phyloP scores from a whole-genome alignment of 2,113 vertebrate genomes.

The Lycocorax pyrrhopterus region DNA sequence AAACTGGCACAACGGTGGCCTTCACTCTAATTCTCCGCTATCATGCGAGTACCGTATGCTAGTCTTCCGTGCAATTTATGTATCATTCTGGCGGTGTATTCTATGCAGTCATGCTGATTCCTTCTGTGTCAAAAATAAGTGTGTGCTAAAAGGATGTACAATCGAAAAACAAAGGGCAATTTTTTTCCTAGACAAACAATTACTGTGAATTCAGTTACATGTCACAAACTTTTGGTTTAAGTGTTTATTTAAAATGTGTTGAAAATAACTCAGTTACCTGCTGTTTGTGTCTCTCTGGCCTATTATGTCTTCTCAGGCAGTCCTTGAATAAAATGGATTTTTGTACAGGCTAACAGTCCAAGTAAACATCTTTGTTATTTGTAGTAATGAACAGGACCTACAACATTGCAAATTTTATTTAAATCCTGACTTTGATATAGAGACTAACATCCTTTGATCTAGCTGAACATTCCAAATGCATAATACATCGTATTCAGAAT shows the following conservation, averaged over 20 bases:
- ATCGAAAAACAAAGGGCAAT: neutral
- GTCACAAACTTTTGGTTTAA: neutral
- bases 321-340: neutral
- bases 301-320: neutral
- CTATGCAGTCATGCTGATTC: neutral
- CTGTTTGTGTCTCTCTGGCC: neutral
- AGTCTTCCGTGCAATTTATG: neutral
- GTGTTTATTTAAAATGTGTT: neutral
- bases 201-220: neutral
- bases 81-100: neutral
- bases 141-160: neutral
- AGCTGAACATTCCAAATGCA: neutral
- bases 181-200: neutral
- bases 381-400: neutral
- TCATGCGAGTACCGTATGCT: rapidly evolving
- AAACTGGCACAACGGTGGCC: neutral
- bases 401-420: neutral
- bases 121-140: neutral
- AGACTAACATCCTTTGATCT: neutral
- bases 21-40: neutral
- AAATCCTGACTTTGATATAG: neutral
- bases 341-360: neutral
- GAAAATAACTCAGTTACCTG: neutral
- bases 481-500: neutral
- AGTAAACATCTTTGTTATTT: neutral